Conservation (phyloP, 2,888 invertebrate species). For the Ophion slaviceki region DNA sequence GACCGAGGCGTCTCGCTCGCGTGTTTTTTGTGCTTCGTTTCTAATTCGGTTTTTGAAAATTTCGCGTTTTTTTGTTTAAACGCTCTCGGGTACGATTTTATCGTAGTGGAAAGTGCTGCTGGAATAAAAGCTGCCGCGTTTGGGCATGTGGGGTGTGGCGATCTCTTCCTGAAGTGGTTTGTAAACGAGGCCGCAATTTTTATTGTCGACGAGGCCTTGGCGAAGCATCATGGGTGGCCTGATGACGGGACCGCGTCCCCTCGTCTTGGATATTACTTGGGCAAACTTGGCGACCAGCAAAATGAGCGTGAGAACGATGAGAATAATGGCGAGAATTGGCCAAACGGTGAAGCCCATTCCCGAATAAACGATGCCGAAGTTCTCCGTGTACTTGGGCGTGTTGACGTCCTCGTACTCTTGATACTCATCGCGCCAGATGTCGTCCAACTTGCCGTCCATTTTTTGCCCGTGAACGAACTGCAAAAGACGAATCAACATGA, state of each 20-base stretch:
- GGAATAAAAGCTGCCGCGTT: conserved; percentile 84
- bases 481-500: neutral
- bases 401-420: conserved; percentile 75
- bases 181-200: conserved; percentile 90
- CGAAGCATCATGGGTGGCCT: conserved; percentile 82
- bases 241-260: conserved; percentile 79
- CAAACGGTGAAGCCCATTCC: conserved; percentile 74
- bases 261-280: conserved; percentile 75
- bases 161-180: conserved; percentile 92
- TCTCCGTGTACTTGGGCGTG: conserved; percentile 39
- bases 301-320: conserved; percentile 68
- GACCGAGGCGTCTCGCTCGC: neutral
- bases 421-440: conserved; percentile 75
- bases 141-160: conserved; percentile 88
- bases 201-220: conserved; percentile 84
- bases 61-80: conserved; percentile 80
- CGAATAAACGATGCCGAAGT: conserved; percentile 24
- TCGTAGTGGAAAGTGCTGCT: conserved; percentile 88
- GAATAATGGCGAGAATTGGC: conserved; percentile 74
- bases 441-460: conserved; percentile 71
- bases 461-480: conserved; percentile 72
- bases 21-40: neutral
- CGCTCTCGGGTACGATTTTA: conserved; percentile 87
- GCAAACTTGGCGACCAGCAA: conserved; percentile 74
- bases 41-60: neutral